phyloP scores from a whole-genome alignment of 2,888 invertebrate genomes.

The Seira musarum region DNA sequence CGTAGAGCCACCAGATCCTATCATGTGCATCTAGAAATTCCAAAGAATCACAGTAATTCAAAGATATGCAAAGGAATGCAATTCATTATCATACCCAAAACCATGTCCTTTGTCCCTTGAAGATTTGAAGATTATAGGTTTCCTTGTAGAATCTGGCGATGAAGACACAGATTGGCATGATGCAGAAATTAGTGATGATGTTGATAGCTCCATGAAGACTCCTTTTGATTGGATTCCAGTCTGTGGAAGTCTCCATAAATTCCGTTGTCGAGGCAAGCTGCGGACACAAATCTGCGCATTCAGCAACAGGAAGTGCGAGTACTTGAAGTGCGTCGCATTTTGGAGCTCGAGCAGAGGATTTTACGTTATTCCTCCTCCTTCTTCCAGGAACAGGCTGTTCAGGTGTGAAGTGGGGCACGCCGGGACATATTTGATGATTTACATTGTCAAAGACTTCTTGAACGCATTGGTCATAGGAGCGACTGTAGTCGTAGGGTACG shows the following conservation, averaged over 20 bases:
- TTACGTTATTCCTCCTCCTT: neutral
- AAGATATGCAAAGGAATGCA: neutral
- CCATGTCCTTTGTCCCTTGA: conserved; percentile 52
- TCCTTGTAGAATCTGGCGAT: conserved; percentile 61
- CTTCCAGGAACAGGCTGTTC: neutral
- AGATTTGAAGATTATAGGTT: conserved; percentile 44
- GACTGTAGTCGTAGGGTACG: conserved; percentile 35
- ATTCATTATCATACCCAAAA: conserved; percentile 55
- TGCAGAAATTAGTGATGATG: conserved; percentile 56
- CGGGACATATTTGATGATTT: conserved; percentile 17
- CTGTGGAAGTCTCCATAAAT: neutral
- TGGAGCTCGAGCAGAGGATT: neutral
- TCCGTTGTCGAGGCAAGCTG: neutral
- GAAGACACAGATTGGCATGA: conserved; percentile 56
- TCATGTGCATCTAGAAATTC: conserved; percentile 53
- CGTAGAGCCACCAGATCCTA: conserved; percentile 48
- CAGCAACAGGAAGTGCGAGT: neutral
- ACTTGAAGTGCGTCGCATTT: conserved; percentile 13
- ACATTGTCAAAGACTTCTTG: conserved; percentile 23
- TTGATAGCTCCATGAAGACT: conserved; percentile 55
- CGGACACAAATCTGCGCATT: conserved; percentile 26
- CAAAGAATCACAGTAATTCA: neutral
- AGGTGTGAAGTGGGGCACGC: conserved; percentile 29
- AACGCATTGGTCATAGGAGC: conserved; percentile 40
- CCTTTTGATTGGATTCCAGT: conserved; percentile 24